A percentile compares a stretch with the other conserved stretches of the same genome.
phyloP scores from a whole-genome alignment of 2,888 invertebrate species.

The Polydesmus complanatus region DNA sequence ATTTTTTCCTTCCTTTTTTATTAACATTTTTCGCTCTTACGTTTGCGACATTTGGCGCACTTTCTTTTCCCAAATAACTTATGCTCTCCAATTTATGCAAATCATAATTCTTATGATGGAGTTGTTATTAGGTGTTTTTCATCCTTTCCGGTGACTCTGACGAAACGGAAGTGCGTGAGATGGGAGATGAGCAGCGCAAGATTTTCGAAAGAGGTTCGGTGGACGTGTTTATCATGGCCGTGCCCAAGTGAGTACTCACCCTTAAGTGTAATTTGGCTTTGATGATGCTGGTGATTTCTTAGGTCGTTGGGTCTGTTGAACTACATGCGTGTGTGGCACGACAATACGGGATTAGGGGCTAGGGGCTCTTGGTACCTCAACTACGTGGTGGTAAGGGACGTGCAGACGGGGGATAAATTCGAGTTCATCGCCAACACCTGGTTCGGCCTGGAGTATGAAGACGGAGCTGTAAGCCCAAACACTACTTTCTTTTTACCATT shows the following conservation, averaged over 20 bases:
- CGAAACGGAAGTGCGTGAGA: conserved; percentile 26
- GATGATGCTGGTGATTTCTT: not conserved
- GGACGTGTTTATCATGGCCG: conserved; percentile 30
- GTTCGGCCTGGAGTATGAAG: conserved; percentile 39
- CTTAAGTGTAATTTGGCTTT: not conserved
- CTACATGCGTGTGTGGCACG: conserved; percentile 38
- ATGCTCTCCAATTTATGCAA: too few relatives aligned
- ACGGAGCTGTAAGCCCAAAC: conserved; percentile 35
- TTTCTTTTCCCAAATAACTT: too few relatives aligned
- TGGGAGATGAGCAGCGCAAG: conserved; percentile 24
- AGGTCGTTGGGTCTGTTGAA: conserved; percentile 35
- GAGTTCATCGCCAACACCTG: conserved; percentile 35
- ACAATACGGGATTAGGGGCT: conserved; percentile 36
- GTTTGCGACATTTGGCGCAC: not conserved
- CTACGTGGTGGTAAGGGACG: conserved; percentile 34
- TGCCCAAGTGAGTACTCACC: conserved; percentile 21
- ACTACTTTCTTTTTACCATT: too few relatives aligned
- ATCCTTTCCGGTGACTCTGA: conserved; percentile 27
- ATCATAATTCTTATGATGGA: not conserved
- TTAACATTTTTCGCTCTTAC: not conserved
- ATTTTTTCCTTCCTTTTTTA: too few relatives aligned
- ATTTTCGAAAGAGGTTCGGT: conserved; percentile 27
- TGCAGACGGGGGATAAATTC: conserved; percentile 35
- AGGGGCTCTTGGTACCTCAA: conserved; percentile 36
- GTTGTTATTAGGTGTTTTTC: conserved; percentile 23